These are phyloP conservation scores for Prionace glauca DNA, from an alignment of 2,797 vertebrate genomes.

Conservation along the genomic window DNA sequence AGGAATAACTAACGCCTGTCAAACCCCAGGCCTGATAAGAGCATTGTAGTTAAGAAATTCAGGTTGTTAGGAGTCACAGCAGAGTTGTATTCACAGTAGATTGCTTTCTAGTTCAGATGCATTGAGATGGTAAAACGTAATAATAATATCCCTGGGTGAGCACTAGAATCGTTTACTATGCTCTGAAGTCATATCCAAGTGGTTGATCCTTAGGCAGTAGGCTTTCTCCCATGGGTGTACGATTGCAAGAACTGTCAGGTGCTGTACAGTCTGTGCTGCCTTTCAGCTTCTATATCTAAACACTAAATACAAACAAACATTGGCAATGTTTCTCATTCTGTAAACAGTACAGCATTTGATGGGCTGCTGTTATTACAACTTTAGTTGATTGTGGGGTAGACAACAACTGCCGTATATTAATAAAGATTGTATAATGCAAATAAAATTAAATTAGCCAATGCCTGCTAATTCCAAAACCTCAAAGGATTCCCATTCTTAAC, in stretches of 20 bases:
- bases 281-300: not conserved
- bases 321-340: not conserved
- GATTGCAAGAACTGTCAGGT: slow-evolving; percentile 13
- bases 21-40: not conserved
- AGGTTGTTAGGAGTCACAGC: not conserved
- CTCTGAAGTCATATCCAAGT: not conserved
- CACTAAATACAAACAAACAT: slow-evolving; percentile 16
- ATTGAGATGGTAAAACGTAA: slow-evolving; percentile 12
- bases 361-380: slow-evolving; percentile 2
- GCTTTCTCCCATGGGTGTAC: not conserved
- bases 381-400: not conserved
- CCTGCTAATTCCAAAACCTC: too few relatives aligned
- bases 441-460: not conserved
- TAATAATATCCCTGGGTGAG: slow-evolving; percentile 9
- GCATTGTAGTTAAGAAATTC: not conserved
- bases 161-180: not conserved
- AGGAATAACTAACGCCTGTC: not conserved
- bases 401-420: not conserved
- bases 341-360: not conserved
- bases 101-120: slow-evolving; percentile 20
- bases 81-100: not conserved
- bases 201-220: not conserved
- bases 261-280: slow-evolving; percentile 1
- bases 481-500: too few relatives aligned
- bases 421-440: not conserved